Conservation (phyloP, 1,140 invertebrate genomes). For the Temnothorax curvispinosus region DNA sequence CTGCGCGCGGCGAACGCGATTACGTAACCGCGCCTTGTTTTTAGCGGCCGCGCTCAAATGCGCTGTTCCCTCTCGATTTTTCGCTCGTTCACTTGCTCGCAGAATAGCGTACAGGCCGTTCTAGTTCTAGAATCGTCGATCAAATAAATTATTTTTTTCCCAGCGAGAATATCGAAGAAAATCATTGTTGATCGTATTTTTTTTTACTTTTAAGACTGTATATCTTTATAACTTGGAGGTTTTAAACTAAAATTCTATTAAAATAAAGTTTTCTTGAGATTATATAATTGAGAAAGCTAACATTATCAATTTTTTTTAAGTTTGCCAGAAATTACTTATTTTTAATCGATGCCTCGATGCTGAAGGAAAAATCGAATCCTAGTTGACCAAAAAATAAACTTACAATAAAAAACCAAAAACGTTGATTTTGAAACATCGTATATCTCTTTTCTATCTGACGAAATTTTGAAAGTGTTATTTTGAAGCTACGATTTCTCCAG, state of each 20-base stretch:
- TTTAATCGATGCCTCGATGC: neutral
- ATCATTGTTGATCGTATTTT: neutral
- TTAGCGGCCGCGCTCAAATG: constrained; percentile 73
- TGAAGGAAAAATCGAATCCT: neutral
- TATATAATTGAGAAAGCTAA: neutral
- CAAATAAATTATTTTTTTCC: neutral
- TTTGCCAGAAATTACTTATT: neutral
- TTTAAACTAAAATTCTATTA: neutral
- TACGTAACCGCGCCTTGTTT: constrained; percentile 81
- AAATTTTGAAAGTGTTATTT: constrained; percentile 32
- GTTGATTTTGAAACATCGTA: neutral
- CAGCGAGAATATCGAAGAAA: neutral
- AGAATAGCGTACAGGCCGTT: neutral
- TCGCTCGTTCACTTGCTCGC: constrained; percentile 5
- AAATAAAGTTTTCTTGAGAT: neutral
- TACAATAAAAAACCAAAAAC: neutral
- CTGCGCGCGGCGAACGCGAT: constrained; percentile 67
- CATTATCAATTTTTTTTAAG: neutral
- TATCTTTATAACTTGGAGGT: neutral
- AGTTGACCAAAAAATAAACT: neutral
- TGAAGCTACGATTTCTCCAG: neutral
- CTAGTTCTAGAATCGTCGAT: neutral
- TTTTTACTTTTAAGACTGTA: neutral
- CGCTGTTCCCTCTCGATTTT: constrained; percentile 46
- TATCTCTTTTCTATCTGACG: neutral